Conservation (phyloP, 2,888 invertebrate species). For the Galerucella nymphaeae region DNA sequence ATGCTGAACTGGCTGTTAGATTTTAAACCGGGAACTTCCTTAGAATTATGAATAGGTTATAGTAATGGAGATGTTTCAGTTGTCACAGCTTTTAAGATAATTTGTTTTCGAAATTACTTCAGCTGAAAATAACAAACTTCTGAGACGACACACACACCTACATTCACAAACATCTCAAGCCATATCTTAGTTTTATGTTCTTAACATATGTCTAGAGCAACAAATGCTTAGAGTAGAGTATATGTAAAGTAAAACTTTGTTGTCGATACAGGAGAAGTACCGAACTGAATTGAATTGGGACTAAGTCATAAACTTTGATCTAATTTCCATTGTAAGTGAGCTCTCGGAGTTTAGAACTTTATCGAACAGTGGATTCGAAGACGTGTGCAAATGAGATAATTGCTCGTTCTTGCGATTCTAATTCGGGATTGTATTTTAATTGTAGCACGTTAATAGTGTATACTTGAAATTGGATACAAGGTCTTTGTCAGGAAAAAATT, state of each 20-base stretch:
- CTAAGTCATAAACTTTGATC: conserved; percentile 32
- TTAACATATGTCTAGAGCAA: conserved; percentile 11
- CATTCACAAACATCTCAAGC: background rate
- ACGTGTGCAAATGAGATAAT: conserved; percentile 33
- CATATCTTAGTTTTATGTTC: conserved; percentile 17
- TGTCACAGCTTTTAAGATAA: conserved; percentile 4
- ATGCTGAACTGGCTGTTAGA: too few relatives aligned
- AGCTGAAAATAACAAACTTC: background rate
- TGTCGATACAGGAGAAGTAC: conserved; percentile 16
- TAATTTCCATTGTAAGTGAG: conserved; percentile 28
- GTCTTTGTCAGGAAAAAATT: background rate
- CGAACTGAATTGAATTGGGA: conserved; percentile 10
- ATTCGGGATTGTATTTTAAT: conserved; percentile 25
- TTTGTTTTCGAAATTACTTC: background rate
- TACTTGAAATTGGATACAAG: conserved; percentile 12
- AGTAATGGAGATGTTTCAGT: background rate
- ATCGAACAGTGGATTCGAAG: conserved; percentile 23
- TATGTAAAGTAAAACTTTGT: conserved; percentile 7
- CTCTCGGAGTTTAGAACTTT: conserved; percentile 27
- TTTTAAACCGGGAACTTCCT: background rate
- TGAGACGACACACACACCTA: background rate
- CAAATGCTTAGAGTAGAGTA: conserved; percentile 19
- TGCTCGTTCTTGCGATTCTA: conserved; percentile 24
- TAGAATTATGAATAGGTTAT: background rate
- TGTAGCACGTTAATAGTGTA: conserved; percentile 21